phyloP scores from a whole-genome alignment of 2,888 invertebrate species.

The Philereme transversata region DNA sequence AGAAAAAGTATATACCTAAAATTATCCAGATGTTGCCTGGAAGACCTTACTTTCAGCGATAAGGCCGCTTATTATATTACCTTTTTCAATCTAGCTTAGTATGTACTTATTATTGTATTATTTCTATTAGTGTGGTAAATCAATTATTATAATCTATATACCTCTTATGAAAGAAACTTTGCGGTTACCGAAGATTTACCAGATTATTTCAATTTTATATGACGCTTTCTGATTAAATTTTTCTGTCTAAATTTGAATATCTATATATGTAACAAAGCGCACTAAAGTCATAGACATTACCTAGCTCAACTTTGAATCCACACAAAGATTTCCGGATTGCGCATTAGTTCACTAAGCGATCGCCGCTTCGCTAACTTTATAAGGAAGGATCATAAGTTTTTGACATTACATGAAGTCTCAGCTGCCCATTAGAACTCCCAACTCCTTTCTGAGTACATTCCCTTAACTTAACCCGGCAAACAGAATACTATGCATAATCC shows the following conservation, averaged over 20 bases:
- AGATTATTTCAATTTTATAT: no score
- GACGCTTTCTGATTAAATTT: not conserved
- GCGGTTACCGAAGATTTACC: no score
- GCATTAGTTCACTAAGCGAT: slow-evolving; percentile 14
- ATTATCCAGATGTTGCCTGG: not conserved
- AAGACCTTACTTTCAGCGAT: not conserved
- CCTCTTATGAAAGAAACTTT: no score
- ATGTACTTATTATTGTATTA: no score
- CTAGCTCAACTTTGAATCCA: slow-evolving; percentile 7
- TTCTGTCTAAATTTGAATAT: not conserved
- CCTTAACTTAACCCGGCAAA: slow-evolving; percentile 28
- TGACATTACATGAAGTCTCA: slow-evolving; percentile 21
- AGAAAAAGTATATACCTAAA: not conserved
- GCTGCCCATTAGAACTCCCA: slow-evolving; percentile 25
- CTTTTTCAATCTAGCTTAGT: no score
- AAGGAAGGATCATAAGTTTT: slow-evolving; percentile 25
- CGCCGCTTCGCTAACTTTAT: slow-evolving; percentile 14
- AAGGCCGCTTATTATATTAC: no score
- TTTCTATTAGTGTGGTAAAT: no score
- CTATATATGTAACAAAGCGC: not conserved
- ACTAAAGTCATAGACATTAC: not conserved
- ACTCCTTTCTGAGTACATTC: slow-evolving; percentile 25
- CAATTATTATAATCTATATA: no score
- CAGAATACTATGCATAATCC: slow-evolving; percentile 32
- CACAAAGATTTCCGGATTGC: slow-evolving; percentile 9